Evolutionary conservation across 2,888 invertebrate species (phyloP).

Genomic region (Coleophora flavipennella): DNA sequence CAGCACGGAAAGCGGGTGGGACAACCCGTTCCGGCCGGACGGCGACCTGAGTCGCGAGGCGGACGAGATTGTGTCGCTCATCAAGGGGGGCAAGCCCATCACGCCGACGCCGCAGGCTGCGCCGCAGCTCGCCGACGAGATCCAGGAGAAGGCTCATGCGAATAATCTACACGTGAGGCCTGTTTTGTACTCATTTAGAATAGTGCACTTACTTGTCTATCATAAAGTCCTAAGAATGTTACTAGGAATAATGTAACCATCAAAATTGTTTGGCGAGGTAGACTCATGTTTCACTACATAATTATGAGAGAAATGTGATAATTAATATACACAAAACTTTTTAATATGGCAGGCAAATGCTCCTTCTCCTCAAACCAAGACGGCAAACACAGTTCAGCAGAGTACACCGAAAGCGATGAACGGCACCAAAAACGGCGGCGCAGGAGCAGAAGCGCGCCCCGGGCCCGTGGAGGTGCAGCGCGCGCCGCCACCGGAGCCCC

Average conservation of each 20-base stretch:
- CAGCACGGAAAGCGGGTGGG: constrained; percentile 97
- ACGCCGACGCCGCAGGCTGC: constrained; percentile 78
- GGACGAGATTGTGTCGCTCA: constrained; percentile 95
- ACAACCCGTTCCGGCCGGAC: constrained; percentile 97
- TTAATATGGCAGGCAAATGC: constrained; percentile 32
- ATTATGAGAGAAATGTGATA: too few species aligned
- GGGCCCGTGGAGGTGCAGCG: constrained; percentile 81
- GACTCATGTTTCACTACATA: too few species aligned
- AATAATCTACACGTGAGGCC: constrained; percentile 53
- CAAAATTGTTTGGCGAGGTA: too few species aligned
- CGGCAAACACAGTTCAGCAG: constrained; percentile 41
- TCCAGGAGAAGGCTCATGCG: constrained; percentile 51
- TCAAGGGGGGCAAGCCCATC: constrained; percentile 91
- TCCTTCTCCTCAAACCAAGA: constrained; percentile 54
- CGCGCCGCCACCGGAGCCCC: constrained; percentile 82
- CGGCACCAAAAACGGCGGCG: constrained; percentile 63
- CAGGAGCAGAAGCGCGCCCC: constrained; percentile 43
- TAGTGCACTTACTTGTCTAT: too few species aligned
- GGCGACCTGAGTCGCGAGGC: constrained; percentile 96
- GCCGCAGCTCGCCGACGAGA: constrained; percentile 63
- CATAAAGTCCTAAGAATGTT: too few species aligned
- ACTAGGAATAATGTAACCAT: too few species aligned
- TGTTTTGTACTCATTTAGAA: too few species aligned
- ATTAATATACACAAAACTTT: too few species aligned
- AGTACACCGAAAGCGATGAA: constrained; percentile 55